Conservation (phyloP, 2,797 vertebrate species). For the Eidolon dupreanum region DNA sequence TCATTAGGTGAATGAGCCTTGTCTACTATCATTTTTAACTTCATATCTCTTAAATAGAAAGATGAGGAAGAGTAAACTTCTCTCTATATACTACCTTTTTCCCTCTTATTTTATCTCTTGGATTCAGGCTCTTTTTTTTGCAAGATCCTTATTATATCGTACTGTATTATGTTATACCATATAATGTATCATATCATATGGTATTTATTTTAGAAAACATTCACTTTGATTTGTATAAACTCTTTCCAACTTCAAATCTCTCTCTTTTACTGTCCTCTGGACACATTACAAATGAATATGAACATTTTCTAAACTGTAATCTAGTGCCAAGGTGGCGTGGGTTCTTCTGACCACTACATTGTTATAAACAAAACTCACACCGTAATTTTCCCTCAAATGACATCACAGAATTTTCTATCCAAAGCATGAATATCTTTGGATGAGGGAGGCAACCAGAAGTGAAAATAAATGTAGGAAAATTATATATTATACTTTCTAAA, state of each 20-base stretch:
- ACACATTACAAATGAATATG: background rate
- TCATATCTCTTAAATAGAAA: background rate
- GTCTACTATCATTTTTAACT: background rate
- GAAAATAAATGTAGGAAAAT: constrained; percentile 79
- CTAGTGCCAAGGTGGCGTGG: constrained; percentile 52
- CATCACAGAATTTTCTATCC: constrained; percentile 74
- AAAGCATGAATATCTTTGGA: constrained; percentile 70
- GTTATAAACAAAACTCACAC: constrained; percentile 72
- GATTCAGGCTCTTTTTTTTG: background rate
- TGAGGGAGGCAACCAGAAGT: constrained; percentile 72
- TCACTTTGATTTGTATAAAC: constrained; percentile 26
- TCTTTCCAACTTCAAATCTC: constrained; percentile 6
- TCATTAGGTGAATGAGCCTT: background rate
- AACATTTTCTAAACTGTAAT: constrained; percentile 29
- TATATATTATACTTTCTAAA: constrained; percentile 59
- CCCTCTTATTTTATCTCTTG: background rate
- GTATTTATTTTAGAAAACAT: background rate
- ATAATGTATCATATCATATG: background rate
- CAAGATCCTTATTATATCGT: background rate
- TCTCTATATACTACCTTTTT: background rate
- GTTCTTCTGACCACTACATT: constrained; percentile 72
- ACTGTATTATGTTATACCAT: background rate
- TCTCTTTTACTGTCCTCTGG: constrained; percentile 25
- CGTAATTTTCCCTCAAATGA: constrained; percentile 77
- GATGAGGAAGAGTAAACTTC: background rate